These are phyloP conservation scores for Tylochromis polylepis DNA, from an alignment of 2,113 vertebrate species.

Conservation along the genomic window DNA sequence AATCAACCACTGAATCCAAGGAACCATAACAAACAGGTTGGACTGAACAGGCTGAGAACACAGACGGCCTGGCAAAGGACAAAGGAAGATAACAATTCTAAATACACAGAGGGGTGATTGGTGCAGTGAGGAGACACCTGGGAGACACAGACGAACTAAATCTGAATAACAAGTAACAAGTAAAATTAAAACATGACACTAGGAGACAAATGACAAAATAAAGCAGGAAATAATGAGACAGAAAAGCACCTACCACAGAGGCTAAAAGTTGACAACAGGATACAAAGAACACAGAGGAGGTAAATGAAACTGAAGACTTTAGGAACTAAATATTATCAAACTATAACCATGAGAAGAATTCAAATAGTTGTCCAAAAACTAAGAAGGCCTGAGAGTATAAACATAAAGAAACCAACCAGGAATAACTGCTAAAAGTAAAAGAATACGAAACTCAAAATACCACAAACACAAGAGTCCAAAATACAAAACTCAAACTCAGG, in stretches of 20 bases:
- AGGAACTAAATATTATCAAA: neutral
- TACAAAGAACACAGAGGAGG: neutral
- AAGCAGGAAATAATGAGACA: neutral
- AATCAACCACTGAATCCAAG: neutral
- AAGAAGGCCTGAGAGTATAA: neutral
- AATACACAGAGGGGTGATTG: neutral
- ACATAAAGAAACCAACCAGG: neutral
- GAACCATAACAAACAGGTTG: neutral
- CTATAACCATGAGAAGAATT: neutral
- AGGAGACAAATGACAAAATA: neutral
- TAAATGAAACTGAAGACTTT: neutral
- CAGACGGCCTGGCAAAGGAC: neutral
- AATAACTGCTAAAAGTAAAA: neutral
- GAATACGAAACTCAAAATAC: too few species aligned
- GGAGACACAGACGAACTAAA: neutral
- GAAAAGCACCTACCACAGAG: neutral
- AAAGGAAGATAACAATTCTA: neutral
- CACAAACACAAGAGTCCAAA: too few species aligned
- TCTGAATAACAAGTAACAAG: neutral
- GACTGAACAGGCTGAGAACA: neutral
- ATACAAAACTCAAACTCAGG: neutral
- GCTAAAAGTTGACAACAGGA: neutral
- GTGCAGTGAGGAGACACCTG: neutral
- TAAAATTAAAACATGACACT: neutral
- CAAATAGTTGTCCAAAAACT: neutral